Percentiles rank a stretch among this genome's conserved stretches.
Conservation (phyloP, 2,113 vertebrate species). For the Microtus pennsylvanicus region DNA sequence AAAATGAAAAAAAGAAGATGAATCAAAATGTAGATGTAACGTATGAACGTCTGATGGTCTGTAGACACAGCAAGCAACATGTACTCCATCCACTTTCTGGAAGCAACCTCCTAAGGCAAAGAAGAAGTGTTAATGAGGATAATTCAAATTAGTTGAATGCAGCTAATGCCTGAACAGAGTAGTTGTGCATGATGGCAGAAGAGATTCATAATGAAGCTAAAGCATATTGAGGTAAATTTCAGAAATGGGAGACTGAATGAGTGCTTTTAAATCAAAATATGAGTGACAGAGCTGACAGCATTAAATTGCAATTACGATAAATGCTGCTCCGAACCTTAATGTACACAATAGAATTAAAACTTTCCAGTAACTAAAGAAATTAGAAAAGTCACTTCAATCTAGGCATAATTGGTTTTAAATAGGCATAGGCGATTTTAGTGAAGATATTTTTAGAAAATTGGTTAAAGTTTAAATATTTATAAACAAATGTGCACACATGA, state of each 20-base stretch:
- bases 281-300: constrained; percentile 63
- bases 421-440: constrained; percentile 43
- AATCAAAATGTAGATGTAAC: constrained; percentile 24
- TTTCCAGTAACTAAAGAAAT: constrained; percentile 53
- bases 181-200: constrained; percentile 54
- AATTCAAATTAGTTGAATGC: constrained; percentile 61
- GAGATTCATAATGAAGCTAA: constrained; percentile 70
- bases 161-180: constrained; percentile 65
- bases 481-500: background rate
- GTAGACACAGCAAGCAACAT: constrained; percentile 62
- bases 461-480: constrained; percentile 69
- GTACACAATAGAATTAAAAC: constrained; percentile 18
- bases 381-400: constrained; percentile 22
- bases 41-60: constrained; percentile 8
- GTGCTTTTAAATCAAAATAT: constrained; percentile 51
- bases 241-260: constrained; percentile 65
- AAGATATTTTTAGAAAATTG: constrained; percentile 50
- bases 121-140: constrained; percentile 43
- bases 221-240: constrained; percentile 58
- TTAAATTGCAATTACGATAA: constrained; percentile 56
- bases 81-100: constrained; percentile 7
- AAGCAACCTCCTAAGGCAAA: constrained; percentile 64
- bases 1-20: background rate
- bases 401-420: constrained; percentile 54
- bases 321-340: constrained; percentile 60